Percentiles rank a stretch among this genome's conserved stretches.
These are phyloP conservation scores for Drosophila mauritiana DNA, from an alignment of 1,140 invertebrate genomes.

Conservation along the genomic window DNA sequence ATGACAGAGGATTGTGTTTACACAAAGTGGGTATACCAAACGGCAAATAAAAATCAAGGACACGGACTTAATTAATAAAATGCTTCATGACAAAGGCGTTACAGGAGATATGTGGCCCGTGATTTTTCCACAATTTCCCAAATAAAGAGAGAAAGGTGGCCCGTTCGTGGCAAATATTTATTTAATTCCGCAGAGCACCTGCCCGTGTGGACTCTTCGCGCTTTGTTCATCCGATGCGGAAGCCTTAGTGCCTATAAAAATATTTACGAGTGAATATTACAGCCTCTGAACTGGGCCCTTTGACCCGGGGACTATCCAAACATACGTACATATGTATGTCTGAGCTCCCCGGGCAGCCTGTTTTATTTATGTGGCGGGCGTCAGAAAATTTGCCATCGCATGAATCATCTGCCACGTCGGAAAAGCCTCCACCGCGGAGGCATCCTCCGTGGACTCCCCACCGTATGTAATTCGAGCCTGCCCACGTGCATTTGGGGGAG, in stretches of 20 bases:
- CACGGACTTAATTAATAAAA: not conserved
- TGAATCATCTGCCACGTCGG: slow-evolving; percentile 64
- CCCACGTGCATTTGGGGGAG: slow-evolving; percentile 34
- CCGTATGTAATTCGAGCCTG: slow-evolving; percentile 40
- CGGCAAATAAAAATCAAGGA: too few species aligned
- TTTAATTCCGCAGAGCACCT: slow-evolving; percentile 16
- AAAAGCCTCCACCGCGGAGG: not conserved
- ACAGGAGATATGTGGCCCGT: not conserved
- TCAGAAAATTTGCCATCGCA: slow-evolving; percentile 76
- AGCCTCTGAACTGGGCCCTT: slow-evolving; percentile 38
- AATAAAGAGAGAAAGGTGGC: not conserved
- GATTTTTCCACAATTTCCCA: not conserved
- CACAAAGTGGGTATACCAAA: too few species aligned
- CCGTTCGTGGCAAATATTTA: slow-evolving; percentile 23
- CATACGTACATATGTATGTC: slow-evolving; percentile 51
- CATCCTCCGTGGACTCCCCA: slow-evolving; percentile 8
- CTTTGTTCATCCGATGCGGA: slow-evolving; percentile 36
- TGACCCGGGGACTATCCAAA: slow-evolving; percentile 52
- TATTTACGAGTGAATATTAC: slow-evolving; percentile 82
- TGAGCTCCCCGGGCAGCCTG: slow-evolving; percentile 35
- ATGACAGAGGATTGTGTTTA: too few species aligned
- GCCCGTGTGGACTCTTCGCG: slow-evolving; percentile 26
- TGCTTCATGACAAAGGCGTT: not conserved
- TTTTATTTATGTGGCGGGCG: slow-evolving; percentile 70
- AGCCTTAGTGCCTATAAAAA: slow-evolving; percentile 72